Evolutionary conservation across 2,888 invertebrate genomes (phyloP).

Genomic region (Danaus chrysippus): DNA sequence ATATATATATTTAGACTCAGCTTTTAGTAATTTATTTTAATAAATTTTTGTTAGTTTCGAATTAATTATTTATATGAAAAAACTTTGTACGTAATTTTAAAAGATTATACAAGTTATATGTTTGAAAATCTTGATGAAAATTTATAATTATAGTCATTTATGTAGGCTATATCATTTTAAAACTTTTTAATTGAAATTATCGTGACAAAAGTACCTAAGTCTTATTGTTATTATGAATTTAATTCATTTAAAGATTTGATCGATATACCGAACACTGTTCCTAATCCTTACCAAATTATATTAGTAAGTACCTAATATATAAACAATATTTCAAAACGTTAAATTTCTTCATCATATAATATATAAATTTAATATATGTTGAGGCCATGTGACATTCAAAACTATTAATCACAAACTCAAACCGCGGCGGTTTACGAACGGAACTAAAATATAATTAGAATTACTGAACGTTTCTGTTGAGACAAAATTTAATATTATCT

Average conservation of each 20-base stretch:
- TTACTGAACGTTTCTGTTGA: slow-evolving; percentile 35
- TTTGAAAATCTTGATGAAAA: too few species aligned
- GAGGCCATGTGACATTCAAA: slow-evolving; percentile 55
- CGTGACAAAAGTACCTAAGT: too few species aligned
- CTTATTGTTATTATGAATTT: too few species aligned
- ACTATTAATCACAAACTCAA: slow-evolving; percentile 65
- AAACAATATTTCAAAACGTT: slow-evolving; percentile 7
- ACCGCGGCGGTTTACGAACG: slow-evolving; percentile 49
- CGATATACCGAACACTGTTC: background rate
- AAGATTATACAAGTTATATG: too few species aligned
- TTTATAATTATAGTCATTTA: too few species aligned
- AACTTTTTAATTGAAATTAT: too few species aligned
- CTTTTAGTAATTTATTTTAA: background rate
- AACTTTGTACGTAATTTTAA: too few species aligned
- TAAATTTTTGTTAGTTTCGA: too few species aligned
- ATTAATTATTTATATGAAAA: too few species aligned
- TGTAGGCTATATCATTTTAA: too few species aligned
- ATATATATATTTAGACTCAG: background rate
- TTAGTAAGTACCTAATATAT: slow-evolving; percentile 1
- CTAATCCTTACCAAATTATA: slow-evolving; percentile 6
- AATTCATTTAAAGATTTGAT: too few species aligned
- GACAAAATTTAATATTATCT: slow-evolving; percentile 30
- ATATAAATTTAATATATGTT: slow-evolving; percentile 42
- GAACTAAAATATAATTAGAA: slow-evolving; percentile 49
- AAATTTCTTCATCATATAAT: slow-evolving; percentile 27